Base-by-base conservation (phyloP, 2,797 vertebrate genomes). In the Sebastes cheni region DNA sequence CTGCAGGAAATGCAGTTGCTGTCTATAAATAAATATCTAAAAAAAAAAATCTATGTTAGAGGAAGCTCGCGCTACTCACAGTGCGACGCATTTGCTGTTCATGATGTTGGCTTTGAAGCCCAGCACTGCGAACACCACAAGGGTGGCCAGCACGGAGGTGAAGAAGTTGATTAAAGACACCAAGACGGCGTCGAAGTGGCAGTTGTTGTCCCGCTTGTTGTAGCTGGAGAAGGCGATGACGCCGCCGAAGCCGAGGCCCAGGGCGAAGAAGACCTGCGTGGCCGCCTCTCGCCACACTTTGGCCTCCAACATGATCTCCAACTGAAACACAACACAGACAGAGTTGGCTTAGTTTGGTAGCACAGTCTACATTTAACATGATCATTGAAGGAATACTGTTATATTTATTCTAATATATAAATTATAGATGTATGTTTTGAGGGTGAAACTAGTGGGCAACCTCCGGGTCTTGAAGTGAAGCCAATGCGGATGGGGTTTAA, bases 161-260 rank as follows among this genome's bases (percentile, higher is more conserved):
- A 99, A 97, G 95, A 99, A 99, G 86, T 99, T 99, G 93, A 99
- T 98, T 59, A 99, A 97, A 75, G 98, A 97, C 92, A 99, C 98
- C 85, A 99, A 93, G 74, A 99, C 97, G 66, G 98, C 98, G 61
- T 99, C 98, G 16, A 99, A 99, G 94, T 99, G 98, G 95, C 98
- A 99, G 95, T 99, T 99, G 96, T 99, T 99, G 95, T 99, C 96
- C 85, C 97, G 96, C 92, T 99, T 99, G 96, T 99, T 99, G 96
- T 98, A 99, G 95, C 98, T 99, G 93, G 98, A 99, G 94, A 99
- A 99, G 86, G 98, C 98, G 85, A 99, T 99, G 93, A 99, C 98
- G 36, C 98, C 98, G 42, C 98, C 98, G 68, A 99, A 99, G 86
- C 98, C 98, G 58, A 99, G 95, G 62, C 98, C 98, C 86, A 99